phyloP scores from a whole-genome alignment of 64 coral and sea anemone species.

The Dendronephthya gigantea region DNA sequence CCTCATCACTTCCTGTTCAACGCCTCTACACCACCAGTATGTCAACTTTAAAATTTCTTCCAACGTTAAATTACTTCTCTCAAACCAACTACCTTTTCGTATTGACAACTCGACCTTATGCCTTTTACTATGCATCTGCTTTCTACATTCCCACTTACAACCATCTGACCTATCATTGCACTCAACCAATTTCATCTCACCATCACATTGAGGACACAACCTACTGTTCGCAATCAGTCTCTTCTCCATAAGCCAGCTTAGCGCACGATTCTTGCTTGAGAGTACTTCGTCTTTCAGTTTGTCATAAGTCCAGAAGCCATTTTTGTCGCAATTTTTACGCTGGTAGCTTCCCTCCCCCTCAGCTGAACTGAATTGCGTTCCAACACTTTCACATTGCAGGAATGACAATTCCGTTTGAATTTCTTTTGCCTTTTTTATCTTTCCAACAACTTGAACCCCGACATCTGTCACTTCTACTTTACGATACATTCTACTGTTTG shows the following conservation, averaged over 20 bases:
- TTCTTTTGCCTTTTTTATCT: too few relatives aligned
- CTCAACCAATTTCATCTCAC: not conserved
- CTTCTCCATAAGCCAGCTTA: not conserved
- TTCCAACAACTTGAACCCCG: too few relatives aligned
- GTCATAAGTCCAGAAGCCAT: not conserved
- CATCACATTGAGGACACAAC: not conserved
- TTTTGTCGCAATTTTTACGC: not conserved
- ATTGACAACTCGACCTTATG: not conserved
- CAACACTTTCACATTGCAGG: not conserved
- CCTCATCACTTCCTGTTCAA: too few relatives aligned
- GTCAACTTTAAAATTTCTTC: too few relatives aligned
- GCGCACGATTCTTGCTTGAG: not conserved
- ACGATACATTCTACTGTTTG: too few relatives aligned
- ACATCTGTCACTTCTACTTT: too few relatives aligned
- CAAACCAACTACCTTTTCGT: too few relatives aligned
- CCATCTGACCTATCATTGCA: constrained; percentile 10
- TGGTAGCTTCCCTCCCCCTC: not conserved
- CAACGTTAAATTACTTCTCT: too few relatives aligned
- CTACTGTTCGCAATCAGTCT: not conserved
- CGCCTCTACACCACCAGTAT: too few relatives aligned
- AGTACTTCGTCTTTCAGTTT: not conserved
- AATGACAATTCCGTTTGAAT: too few relatives aligned
- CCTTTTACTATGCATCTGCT: not conserved
- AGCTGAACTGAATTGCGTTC: not conserved
- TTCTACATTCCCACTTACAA: constrained; percentile 6